phyloP scores from a whole-genome alignment of 2,113 vertebrate species.

The Phoenicopterus ruber region DNA sequence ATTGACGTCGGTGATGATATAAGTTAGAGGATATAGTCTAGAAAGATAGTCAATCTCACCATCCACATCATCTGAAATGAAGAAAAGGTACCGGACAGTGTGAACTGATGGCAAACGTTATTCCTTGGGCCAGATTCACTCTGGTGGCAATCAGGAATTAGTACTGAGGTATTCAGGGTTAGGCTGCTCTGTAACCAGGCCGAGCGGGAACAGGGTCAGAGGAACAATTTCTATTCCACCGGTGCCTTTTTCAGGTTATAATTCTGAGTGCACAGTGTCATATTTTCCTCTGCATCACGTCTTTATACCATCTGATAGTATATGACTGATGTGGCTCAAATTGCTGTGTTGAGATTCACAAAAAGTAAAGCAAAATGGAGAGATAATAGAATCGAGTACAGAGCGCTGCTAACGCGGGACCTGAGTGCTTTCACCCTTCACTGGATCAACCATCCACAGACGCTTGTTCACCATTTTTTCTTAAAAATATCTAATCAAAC shows the following conservation, averaged over 20 bases:
- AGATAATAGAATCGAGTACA: not conserved
- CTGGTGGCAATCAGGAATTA: not conserved
- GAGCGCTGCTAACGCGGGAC: not conserved
- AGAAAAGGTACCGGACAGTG: not conserved
- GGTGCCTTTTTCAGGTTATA: not conserved
- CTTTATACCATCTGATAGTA: not conserved
- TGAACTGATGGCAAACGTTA: not conserved
- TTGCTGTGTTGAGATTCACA: not conserved
- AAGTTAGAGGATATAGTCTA: not conserved
- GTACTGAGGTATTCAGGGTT: not conserved
- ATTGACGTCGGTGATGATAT: not conserved
- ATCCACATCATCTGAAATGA: not conserved
- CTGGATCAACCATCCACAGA: not conserved
- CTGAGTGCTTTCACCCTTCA: not conserved
- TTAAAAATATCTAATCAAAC: constrained; percentile 18
- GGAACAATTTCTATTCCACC: not conserved
- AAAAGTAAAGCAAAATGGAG: not conserved
- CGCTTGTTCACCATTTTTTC: not conserved
- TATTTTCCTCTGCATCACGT: not conserved
- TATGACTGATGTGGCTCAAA: not conserved
- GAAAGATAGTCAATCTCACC: not conserved
- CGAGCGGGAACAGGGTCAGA: not conserved
- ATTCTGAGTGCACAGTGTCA: not conserved
- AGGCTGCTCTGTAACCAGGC: not conserved
- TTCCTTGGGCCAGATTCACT: not conserved